Conservation (phyloP, 2,113 vertebrate genomes). For the Bostrychus sinensis region DNA sequence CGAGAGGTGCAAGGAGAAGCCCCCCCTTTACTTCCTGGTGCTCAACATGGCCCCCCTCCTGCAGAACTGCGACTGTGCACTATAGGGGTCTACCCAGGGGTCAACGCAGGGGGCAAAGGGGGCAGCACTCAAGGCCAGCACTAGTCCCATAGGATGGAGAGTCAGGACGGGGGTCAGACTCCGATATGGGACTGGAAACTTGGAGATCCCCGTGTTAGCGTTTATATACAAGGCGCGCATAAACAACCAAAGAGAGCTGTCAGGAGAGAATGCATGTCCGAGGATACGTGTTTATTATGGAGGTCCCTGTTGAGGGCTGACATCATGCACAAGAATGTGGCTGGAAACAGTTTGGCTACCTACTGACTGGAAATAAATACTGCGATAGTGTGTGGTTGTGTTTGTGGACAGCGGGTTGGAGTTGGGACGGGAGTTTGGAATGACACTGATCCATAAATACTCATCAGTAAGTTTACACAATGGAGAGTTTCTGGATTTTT, state of each 20-base stretch:
- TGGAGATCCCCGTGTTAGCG: constrained; percentile 62
- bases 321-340: constrained; percentile 64
- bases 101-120: constrained; percentile 7
- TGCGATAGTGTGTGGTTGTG: constrained; percentile 44
- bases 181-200: constrained; percentile 55
- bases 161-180: constrained; percentile 55
- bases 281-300: constrained; percentile 68
- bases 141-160: constrained; percentile 45
- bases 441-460: constrained; percentile 34
- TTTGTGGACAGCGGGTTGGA: constrained; percentile 46
- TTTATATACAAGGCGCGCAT: constrained; percentile 57
- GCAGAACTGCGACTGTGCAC: constrained; percentile 44
- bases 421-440: constrained; percentile 29
- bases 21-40: constrained; percentile 76
- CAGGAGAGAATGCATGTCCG: constrained; percentile 51
- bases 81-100: constrained; percentile 18
- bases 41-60: constrained; percentile 64
- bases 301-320: constrained; percentile 55
- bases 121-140: constrained; percentile 48
- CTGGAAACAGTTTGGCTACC: constrained; percentile 56
- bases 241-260: constrained; percentile 69
- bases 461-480: constrained; percentile 33
- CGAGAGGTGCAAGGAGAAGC: constrained; percentile 71
- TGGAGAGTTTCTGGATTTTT: constrained; percentile 1
- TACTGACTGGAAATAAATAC: constrained; percentile 62